These are phyloP conservation scores for Tragelaphus eurycerus DNA, from an alignment of 2,797 vertebrate species.

Conservation along the genomic window DNA sequence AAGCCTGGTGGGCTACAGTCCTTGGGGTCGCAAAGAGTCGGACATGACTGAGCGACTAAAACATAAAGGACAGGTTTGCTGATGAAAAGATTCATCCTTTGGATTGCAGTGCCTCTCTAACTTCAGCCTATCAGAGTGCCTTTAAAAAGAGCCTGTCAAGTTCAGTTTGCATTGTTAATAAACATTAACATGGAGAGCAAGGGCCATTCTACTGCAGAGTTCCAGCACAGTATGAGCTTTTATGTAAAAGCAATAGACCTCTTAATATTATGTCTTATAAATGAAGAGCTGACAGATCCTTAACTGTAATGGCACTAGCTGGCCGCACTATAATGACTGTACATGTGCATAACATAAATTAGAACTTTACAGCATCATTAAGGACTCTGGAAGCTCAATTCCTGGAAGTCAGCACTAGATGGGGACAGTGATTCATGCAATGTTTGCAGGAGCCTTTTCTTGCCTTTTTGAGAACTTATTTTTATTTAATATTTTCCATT, in stretches of 20 bases:
- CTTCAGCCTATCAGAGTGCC: neutral
- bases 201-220: conserved; percentile 42
- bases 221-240: conserved; percentile 57
- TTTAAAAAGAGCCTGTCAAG: conserved; percentile 58
- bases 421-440: conserved; percentile 81
- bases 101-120: neutral
- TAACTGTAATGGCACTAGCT: conserved; percentile 45
- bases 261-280: conserved; percentile 62
- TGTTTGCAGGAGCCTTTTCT: neutral
- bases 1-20: neutral
- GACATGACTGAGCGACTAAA: neutral
- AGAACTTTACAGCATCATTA: neutral
- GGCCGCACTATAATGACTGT: conserved; percentile 9
- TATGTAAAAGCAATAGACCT: conserved; percentile 56
- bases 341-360: neutral
- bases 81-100: neutral
- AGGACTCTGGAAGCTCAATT: conserved; percentile 34
- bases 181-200: conserved; percentile 65
- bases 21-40: neutral
- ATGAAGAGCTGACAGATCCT: conserved; percentile 54
- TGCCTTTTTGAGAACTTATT: neutral
- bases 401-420: conserved; percentile 80
- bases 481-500: neutral
- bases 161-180: conserved; percentile 63
- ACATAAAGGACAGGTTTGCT: neutral